These are phyloP conservation scores for Erebia aethiops DNA, from an alignment of 2,888 invertebrate species.

Conservation along the genomic window DNA sequence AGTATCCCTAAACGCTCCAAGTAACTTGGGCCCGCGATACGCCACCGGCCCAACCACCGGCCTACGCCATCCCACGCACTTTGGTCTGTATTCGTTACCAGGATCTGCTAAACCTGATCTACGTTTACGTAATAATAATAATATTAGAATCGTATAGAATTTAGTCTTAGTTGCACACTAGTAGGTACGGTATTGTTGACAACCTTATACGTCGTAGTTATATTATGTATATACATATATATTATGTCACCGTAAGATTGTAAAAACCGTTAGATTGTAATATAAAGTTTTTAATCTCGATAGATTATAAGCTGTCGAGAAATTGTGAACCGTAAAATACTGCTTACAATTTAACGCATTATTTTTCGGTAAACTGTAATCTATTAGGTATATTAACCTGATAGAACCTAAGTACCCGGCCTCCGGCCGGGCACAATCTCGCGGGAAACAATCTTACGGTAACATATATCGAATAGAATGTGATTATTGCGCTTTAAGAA, in stretches of 20 bases:
- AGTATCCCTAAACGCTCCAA: constrained; percentile 55
- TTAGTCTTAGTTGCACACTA: neutral
- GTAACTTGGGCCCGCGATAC: constrained; percentile 42
- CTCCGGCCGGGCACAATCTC: no score
- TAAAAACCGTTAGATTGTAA: no score
- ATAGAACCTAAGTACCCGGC: no score
- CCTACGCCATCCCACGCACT: constrained; percentile 36
- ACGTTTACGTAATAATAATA: constrained; percentile 15
- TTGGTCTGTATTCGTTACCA: constrained; percentile 18
- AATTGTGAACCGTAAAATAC: no score
- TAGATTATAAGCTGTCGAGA: no score
- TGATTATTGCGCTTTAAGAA: neutral
- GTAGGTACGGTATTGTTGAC: constrained; percentile 3
- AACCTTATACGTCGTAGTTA: no score
- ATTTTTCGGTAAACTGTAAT: no score
- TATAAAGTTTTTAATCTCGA: no score
- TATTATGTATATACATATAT: neutral
- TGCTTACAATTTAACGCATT: no score
- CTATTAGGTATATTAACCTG: no score
- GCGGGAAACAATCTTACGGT: no score
- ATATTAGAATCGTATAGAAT: constrained; percentile 1
- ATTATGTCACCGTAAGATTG: no score
- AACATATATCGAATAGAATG: neutral
- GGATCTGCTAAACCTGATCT: constrained; percentile 20
- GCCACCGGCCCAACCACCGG: constrained; percentile 43